Evolutionary conservation across 2,888 invertebrate genomes (phyloP).

Genomic region (Coelopa pilipes): DNA sequence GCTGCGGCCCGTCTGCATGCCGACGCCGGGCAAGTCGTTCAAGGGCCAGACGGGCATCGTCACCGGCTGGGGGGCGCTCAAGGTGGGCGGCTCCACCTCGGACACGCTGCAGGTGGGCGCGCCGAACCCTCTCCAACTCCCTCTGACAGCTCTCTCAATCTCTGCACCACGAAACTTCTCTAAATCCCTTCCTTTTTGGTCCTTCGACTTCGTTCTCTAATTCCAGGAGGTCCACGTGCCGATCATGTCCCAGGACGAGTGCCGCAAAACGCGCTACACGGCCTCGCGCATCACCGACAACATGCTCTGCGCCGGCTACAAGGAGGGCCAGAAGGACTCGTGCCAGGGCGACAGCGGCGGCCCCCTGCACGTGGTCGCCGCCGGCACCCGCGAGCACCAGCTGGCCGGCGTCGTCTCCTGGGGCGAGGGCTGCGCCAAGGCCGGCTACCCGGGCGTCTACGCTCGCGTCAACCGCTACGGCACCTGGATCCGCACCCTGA

Average conservation of each 20-base stretch:
- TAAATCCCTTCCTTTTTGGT: too few species aligned
- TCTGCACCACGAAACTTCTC: too few species aligned
- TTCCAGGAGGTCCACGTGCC: slow-evolving; percentile 79
- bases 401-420: slow-evolving; percentile 77
- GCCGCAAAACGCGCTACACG: slow-evolving; percentile 57
- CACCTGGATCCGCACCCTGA: slow-evolving; percentile 76
- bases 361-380: slow-evolving; percentile 60
- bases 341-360: slow-evolving; percentile 62
- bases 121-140: too few species aligned
- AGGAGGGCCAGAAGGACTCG: slow-evolving; percentile 63
- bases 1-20: slow-evolving; percentile 82
- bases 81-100: slow-evolving; percentile 77
- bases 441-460: slow-evolving; percentile 84
- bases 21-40: slow-evolving; percentile 68
- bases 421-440: slow-evolving; percentile 67
- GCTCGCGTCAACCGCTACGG: slow-evolving; percentile 80
- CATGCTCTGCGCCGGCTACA: slow-evolving; percentile 64
- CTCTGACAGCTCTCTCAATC: too few species aligned
- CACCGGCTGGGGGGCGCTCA: slow-evolving; percentile 82
- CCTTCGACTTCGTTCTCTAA: too few species aligned
- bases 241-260: slow-evolving; percentile 73
- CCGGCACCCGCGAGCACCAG: slow-evolving; percentile 56
- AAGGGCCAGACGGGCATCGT: slow-evolving; percentile 70
- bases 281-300: slow-evolving; percentile 63
- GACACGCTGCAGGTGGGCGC: slow-evolving; percentile 74